These are phyloP conservation scores for Lepilemur ruficaudatus DNA, from an alignment of 2,797 vertebrate genomes.

Conservation along the genomic window DNA sequence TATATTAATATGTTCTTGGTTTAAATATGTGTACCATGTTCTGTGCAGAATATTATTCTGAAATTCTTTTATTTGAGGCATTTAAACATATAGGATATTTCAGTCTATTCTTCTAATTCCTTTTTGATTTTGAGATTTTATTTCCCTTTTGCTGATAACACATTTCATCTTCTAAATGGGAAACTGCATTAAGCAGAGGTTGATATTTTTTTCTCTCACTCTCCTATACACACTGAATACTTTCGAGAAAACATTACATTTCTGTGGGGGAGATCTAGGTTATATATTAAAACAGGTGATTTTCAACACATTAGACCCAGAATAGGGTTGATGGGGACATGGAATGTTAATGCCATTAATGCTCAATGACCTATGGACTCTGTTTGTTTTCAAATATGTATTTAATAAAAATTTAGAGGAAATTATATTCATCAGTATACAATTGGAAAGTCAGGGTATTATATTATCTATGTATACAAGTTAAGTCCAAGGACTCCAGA, in stretches of 20 bases:
- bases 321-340: background rate
- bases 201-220: background rate
- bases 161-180: background rate
- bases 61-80: background rate
- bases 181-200: background rate
- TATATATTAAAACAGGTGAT: background rate
- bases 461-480: background rate
- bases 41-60: background rate
- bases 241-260: background rate
- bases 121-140: conserved; percentile 17
- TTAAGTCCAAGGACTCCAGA: background rate
- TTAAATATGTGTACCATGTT: background rate
- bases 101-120: background rate
- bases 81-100: background rate
- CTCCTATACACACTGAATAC: background rate
- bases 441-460: background rate
- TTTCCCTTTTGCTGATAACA: background rate
- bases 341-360: background rate
- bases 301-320: background rate
- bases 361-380: background rate
- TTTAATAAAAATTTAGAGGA: background rate
- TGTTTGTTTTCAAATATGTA: background rate
- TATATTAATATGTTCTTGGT: background rate
- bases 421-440: background rate
- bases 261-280: background rate